Percentiles rank a stretch among this genome's conserved stretches.
Evolutionary conservation across 2,888 invertebrate genomes (phyloP).

Genomic region (Molorchus minor): DNA sequence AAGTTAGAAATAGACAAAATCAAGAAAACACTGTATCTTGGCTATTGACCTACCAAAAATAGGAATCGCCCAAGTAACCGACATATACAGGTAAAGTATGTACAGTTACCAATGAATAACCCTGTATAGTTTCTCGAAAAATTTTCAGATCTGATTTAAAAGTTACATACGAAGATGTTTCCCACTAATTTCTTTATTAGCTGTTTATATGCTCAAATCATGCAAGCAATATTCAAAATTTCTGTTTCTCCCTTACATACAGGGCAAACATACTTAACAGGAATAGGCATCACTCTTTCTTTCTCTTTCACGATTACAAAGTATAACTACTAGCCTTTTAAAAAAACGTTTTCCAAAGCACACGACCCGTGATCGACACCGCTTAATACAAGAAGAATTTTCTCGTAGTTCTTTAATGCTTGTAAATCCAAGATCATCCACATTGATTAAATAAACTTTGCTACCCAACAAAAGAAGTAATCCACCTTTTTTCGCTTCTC

Average conservation of each 20-base stretch:
- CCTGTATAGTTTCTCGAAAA: too few relatives aligned
- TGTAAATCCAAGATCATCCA: slow-evolving; percentile 6
- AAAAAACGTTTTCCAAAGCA: not conserved
- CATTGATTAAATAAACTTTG: not conserved
- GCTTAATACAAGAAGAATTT: not conserved
- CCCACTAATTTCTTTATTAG: not conserved
- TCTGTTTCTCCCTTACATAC: not conserved
- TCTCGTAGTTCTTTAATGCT: not conserved
- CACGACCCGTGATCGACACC: not conserved
- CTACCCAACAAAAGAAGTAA: not conserved
- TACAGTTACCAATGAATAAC: too few relatives aligned
- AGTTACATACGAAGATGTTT: not conserved
- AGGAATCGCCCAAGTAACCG: too few relatives aligned
- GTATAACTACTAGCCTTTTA: not conserved
- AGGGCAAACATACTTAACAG: not conserved
- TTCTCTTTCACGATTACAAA: not conserved
- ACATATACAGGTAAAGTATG: too few relatives aligned
- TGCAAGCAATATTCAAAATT: not conserved
- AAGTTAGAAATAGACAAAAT: too few relatives aligned
- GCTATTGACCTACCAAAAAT: too few relatives aligned
- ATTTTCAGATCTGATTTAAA: not conserved
- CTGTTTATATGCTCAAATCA: not conserved
- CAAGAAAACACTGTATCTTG: too few relatives aligned
- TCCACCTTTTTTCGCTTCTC: not conserved
- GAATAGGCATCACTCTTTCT: not conserved